Evolutionary conservation across 2,888 invertebrate species (phyloP), one percentile per base, ranked within the genome.

Genomic region (Coleophora flavipennella): DNA sequence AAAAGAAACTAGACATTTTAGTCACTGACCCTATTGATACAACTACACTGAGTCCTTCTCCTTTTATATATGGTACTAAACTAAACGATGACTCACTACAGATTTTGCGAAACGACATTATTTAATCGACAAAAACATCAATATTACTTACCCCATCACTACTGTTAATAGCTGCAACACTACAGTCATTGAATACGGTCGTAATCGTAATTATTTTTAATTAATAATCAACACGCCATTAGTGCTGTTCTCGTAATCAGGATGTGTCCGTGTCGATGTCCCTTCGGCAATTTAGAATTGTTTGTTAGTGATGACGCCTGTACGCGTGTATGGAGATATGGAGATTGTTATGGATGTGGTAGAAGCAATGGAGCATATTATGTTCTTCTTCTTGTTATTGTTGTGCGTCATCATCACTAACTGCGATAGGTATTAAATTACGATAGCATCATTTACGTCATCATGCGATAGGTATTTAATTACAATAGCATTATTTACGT

Each of bases 171-270:
- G 70, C 74, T 67, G 72, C 77, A 83, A 83, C 83, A 81, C 83
- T 80, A 83, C 70, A 78, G 83, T 83, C 83, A 83, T 83, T 84
- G 83, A 83, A 83, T 80, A 79, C 71, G 83, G 76, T 80, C 83
- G 79, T 83, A 84, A 84, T 84, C 75, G 75, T 83, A 80, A 84
- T 83, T 83, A 84, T 83, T 84, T 83, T 84, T 84, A 84, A 84
- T 84, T 83, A 83, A 81, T 84, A 83, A 83, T 78, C 83, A 83
- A 81, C 75, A 73, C 80, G 79, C 73, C 71, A 79, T 80, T 78
- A 79, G 76, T 59, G 64, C 66, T 61, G 65, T 65, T 67, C 64
- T 58, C 62, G 69, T 81, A 81, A 83, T 80, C 72, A 81, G 81
- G 81, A 81, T 80, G 77, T 62, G 64, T n/a, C 59, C 56, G 67